phyloP scores from a whole-genome alignment of 30 jellyfish, hydroid and myxozoan species.

The Turritopsis rubra region DNA sequence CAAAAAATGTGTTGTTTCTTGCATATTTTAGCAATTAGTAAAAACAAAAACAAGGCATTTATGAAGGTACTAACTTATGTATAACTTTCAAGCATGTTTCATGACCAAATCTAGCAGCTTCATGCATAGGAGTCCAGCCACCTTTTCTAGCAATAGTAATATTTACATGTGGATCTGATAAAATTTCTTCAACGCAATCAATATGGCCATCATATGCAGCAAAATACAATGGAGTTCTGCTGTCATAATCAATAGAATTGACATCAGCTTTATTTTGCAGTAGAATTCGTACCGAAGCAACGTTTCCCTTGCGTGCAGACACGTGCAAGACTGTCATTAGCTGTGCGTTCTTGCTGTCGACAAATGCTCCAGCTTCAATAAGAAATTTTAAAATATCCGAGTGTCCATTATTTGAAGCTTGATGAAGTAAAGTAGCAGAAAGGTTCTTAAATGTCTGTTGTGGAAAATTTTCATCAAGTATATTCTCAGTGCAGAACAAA shows the following conservation, averaged over 20 bases:
- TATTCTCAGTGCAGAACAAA: constrained; percentile 13
- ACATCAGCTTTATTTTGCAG: constrained; percentile 41
- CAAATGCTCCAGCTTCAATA: constrained; percentile 49
- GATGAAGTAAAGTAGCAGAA: constrained; percentile 69
- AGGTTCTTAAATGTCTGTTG: constrained; percentile 61
- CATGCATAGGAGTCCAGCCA: constrained; percentile 91
- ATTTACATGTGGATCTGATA: constrained; percentile 23
- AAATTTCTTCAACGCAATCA: constrained; percentile 44
- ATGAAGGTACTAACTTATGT: constrained; percentile 62
- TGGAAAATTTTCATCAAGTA: constrained; percentile 22
- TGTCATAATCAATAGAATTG: constrained; percentile 61
- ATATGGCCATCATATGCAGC: constrained; percentile 66
- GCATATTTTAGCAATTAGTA: too few relatives aligned
- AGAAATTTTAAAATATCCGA: constrained; percentile 38
- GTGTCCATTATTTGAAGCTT: constrained; percentile 69
- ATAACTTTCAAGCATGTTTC: constrained; percentile 37
- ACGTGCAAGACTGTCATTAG: constrained; percentile 67
- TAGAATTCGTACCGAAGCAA: background rate
- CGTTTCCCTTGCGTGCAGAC: constrained; percentile 50
- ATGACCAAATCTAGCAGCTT: constrained; percentile 75
- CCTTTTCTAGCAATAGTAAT: constrained; percentile 60
- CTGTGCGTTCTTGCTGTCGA: constrained; percentile 67
- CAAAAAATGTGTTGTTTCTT: too few relatives aligned
- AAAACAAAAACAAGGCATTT: too few relatives aligned
- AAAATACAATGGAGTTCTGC: constrained; percentile 68